Conservation (phyloP, 2,797 vertebrate genomes). For the Ceryle rudis region DNA sequence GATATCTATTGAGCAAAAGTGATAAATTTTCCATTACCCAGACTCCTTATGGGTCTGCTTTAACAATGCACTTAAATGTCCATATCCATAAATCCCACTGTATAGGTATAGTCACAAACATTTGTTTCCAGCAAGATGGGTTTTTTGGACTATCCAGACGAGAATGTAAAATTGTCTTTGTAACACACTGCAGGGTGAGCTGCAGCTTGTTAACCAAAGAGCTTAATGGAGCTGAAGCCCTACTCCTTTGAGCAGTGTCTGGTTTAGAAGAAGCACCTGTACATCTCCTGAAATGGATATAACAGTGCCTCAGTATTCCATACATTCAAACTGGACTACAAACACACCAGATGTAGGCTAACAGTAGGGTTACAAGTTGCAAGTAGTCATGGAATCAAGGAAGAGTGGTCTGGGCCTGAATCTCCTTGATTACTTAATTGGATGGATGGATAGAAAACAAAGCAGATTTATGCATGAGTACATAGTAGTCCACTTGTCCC, state of each 20-base stretch:
- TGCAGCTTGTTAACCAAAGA: background rate
- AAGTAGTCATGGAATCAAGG: background rate
- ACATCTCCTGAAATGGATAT: background rate
- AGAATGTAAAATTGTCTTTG: background rate
- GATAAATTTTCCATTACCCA: constrained; percentile 4
- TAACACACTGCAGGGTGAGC: background rate
- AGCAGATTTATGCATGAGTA: background rate
- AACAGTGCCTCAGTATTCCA: background rate
- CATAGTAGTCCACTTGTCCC: background rate
- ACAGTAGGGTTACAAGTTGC: background rate
- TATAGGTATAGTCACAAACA: background rate
- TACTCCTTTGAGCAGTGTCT: background rate
- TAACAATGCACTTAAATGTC: constrained; percentile 10
- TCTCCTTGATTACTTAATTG: background rate
- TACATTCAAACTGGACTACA: background rate
- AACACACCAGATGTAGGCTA: background rate
- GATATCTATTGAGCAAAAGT: background rate
- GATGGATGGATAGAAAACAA: background rate
- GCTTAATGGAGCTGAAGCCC: background rate
- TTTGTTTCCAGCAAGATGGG: background rate
- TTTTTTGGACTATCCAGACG: background rate
- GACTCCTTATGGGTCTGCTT: background rate
- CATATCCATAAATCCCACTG: constrained; percentile 20
- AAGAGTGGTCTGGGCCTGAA: background rate
- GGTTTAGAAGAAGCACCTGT: background rate